These are phyloP conservation scores for Myiozetetes cayanensis DNA, from an alignment of 2,113 vertebrate genomes.

Conservation along the genomic window DNA sequence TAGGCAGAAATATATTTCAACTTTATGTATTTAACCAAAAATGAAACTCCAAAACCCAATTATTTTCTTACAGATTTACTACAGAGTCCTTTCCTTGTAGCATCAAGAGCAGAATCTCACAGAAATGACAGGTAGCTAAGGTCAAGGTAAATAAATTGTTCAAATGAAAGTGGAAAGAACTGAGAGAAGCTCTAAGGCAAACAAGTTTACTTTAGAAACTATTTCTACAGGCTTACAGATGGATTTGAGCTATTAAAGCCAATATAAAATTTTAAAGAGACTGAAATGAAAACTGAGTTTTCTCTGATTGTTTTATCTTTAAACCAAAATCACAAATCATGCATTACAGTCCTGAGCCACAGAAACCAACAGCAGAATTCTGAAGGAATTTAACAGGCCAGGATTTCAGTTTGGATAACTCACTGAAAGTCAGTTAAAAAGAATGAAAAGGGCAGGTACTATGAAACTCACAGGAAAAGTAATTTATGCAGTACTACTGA, in stretches of 20 bases:
- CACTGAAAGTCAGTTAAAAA: background rate
- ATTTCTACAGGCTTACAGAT: background rate
- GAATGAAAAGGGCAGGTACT: background rate
- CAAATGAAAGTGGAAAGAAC: background rate
- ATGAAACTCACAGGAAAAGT: background rate
- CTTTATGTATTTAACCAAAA: background rate
- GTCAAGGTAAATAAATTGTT: conserved; percentile 28
- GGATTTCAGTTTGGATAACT: background rate
- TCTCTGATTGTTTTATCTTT: background rate
- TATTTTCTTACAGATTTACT: conserved; percentile 30
- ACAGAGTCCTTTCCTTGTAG: background rate
- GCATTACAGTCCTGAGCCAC: background rate
- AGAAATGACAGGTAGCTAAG: background rate
- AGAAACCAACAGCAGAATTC: background rate
- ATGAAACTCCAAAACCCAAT: background rate
- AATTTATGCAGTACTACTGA: background rate
- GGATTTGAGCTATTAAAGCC: background rate
- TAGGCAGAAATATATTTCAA: background rate
- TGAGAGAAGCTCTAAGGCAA: conserved; percentile 2
- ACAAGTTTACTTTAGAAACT: background rate
- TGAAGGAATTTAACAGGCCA: background rate
- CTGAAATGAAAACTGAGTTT: background rate
- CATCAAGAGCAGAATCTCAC: background rate
- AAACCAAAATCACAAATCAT: background rate
- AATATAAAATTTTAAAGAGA: background rate